phyloP scores from a whole-genome alignment of 2,797 vertebrate species.

The Acanthornis magna region DNA sequence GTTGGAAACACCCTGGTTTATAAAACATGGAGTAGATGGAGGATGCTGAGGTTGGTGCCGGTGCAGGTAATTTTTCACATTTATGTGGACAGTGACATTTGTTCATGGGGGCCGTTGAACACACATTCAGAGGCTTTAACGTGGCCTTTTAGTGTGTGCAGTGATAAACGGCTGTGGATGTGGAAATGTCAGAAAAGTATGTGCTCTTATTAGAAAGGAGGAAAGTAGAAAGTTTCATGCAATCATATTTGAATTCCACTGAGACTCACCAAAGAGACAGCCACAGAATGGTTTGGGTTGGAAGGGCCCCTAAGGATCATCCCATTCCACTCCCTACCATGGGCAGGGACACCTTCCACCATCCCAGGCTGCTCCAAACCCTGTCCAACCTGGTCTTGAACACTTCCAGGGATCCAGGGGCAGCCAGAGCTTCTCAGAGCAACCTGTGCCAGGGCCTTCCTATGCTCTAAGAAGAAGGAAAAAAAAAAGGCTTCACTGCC shows the following conservation, averaged over 20 bases:
- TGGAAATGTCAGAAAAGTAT: constrained; percentile 8
- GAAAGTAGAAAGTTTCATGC: background rate
- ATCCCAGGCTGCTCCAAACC: background rate
- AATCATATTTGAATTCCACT: background rate
- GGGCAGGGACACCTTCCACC: background rate
- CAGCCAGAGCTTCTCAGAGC: background rate
- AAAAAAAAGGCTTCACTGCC: background rate
- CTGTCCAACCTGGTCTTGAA: accelerated
- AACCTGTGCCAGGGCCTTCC: background rate
- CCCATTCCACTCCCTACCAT: background rate
- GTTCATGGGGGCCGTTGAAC: background rate
- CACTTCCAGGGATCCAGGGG: background rate
- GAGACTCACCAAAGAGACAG: background rate
- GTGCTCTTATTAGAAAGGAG: background rate
- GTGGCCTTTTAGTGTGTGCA: background rate
- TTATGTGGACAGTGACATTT: background rate
- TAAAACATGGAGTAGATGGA: background rate
- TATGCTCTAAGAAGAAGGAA: background rate
- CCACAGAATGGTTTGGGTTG: background rate
- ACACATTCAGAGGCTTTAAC: background rate
- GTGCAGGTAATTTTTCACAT: background rate
- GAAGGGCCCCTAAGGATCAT: background rate
- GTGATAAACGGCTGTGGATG: background rate
- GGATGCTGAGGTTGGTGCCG: background rate
- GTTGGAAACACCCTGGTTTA: background rate